Conservation (phyloP, 2,113 vertebrate genomes). For the Rhinoptilus africanus region DNA sequence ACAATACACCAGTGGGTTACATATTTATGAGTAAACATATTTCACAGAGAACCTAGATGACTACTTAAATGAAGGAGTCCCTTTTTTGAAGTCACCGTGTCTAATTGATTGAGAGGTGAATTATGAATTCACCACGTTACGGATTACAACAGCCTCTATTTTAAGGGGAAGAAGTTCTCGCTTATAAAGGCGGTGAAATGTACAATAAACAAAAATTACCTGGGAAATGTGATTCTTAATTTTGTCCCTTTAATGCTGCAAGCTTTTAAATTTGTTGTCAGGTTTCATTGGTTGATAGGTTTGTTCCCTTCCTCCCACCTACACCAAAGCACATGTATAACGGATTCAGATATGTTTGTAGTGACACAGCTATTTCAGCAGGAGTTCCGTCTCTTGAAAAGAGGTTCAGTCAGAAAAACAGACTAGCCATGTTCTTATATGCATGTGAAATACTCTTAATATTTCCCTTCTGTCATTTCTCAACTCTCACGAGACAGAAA, state of each 20-base stretch:
- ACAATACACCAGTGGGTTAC: neutral
- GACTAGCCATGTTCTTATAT: neutral
- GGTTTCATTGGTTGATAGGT: neutral
- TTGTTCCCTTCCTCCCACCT: neutral
- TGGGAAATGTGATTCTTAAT: neutral
- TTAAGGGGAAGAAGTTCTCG: neutral
- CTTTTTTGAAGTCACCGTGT: neutral
- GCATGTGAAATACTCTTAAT: neutral
- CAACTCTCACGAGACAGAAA: neutral
- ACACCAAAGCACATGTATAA: neutral
- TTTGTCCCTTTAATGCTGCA: neutral
- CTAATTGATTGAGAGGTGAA: neutral
- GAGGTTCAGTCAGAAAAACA: neutral
- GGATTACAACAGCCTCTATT: neutral
- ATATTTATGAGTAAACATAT: slow-evolving; percentile 46
- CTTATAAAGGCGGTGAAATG: neutral
- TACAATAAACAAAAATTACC: neutral
- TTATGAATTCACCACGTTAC: neutral
- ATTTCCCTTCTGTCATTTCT: neutral
- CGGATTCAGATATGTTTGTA: neutral
- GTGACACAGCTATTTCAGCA: neutral
- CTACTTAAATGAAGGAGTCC: neutral
- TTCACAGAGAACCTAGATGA: neutral
- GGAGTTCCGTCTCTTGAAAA: neutral
- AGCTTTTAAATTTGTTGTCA: neutral